A percentile compares a stretch with the other conserved stretches of the same genome.
These are phyloP conservation scores for Oncorhynchus gorbuscha DNA, from an alignment of 2,113 vertebrate genomes.

Conservation along the genomic window DNA sequence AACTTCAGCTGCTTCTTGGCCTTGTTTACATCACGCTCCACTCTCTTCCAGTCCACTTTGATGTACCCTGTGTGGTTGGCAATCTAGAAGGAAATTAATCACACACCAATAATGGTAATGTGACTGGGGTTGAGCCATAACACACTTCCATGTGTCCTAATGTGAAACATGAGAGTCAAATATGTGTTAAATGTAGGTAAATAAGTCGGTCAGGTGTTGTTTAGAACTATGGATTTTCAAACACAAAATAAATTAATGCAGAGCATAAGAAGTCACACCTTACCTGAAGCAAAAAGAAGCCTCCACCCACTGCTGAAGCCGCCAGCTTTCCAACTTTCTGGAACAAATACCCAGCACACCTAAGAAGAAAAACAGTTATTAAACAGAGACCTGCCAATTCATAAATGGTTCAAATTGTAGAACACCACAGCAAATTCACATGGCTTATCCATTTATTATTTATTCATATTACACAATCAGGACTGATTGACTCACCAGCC, in stretches of 20 bases:
- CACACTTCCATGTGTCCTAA: neutral
- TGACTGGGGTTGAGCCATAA: too few relatives aligned
- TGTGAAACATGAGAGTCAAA: neutral
- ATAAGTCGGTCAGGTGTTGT: neutral
- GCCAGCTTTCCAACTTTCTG: constrained; percentile 86
- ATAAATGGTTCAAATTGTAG: neutral
- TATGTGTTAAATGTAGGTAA: neutral
- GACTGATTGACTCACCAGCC: constrained; percentile 74
- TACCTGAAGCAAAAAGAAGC: constrained; percentile 86
- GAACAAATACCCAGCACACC: constrained; percentile 86
- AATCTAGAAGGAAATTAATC: constrained; percentile 61
- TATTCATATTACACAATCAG: too few relatives aligned
- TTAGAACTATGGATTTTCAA: neutral
- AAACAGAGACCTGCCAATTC: neutral
- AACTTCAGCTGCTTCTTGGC: constrained; percentile 85
- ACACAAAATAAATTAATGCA: neutral
- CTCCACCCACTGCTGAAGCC: constrained; percentile 84
- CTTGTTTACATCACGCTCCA: constrained; percentile 82
- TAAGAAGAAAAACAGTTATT: constrained; percentile 30
- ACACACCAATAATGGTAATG: neutral
- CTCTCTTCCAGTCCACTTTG: constrained; percentile 84
- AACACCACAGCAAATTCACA: neutral
- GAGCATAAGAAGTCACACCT: neutral
- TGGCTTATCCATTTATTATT: neutral
- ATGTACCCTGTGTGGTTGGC: constrained; percentile 85